Evolutionary conservation across 30 jellyfish, hydroid and myxozoan genomes (phyloP).

Genomic region (Aurelia coerulea): DNA sequence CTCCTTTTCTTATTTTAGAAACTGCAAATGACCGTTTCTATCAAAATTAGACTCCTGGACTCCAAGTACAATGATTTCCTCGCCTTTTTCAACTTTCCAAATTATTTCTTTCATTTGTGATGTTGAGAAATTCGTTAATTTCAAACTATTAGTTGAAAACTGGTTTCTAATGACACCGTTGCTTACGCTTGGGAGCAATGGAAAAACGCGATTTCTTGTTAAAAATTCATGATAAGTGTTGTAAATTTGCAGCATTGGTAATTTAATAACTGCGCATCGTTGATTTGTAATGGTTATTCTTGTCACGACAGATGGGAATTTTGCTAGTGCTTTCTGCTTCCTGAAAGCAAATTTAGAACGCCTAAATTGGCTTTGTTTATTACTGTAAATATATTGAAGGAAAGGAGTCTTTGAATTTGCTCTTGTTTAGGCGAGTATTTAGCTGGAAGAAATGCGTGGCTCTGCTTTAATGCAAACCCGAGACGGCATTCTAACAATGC

Average conservation of each 20-base stretch:
- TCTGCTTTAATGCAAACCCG: too few species aligned
- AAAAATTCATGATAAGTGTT: too few species aligned
- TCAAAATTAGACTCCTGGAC: conserved; percentile 58
- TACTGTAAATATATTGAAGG: background rate
- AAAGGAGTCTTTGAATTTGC: background rate
- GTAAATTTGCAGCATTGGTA: background rate
- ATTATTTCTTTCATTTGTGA: conserved; percentile 18
- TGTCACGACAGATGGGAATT: conserved; percentile 3
- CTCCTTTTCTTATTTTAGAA: conserved; percentile 34
- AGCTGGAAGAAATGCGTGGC: too few species aligned
- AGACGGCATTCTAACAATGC: too few species aligned
- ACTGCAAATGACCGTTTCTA: conserved; percentile 42
- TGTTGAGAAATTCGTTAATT: conserved; percentile 25
- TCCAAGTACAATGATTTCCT: conserved; percentile 28
- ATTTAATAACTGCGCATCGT: conserved; percentile 5
- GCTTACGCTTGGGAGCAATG: background rate
- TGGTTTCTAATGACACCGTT: background rate
- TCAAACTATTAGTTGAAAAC: background rate
- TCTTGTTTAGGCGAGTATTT: too few species aligned
- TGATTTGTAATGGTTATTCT: background rate
- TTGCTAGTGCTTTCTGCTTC: background rate
- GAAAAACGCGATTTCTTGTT: background rate
- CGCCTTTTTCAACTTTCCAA: conserved; percentile 30
- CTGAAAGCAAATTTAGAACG: background rate
- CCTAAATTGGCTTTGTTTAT: background rate